phyloP scores from a whole-genome alignment of 2,797 vertebrate species.

The Melopsittacus undulatus region DNA sequence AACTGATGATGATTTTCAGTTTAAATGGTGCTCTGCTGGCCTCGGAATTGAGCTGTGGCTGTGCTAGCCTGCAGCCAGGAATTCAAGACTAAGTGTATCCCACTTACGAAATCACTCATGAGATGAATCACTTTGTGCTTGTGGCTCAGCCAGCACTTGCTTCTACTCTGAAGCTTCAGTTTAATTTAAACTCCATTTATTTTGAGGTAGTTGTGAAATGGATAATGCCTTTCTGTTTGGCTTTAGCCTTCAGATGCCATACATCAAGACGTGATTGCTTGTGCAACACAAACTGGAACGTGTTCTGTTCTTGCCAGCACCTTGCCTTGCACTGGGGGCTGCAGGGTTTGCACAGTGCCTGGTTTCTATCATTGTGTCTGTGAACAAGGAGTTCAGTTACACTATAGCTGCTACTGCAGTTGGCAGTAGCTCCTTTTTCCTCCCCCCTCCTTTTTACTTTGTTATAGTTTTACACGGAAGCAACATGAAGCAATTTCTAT shows the following conservation, averaged over 20 bases:
- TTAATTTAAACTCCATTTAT: neutral
- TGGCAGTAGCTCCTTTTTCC: neutral
- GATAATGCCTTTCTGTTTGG: neutral
- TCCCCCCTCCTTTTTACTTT: neutral
- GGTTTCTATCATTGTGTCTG: neutral
- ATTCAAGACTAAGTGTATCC: neutral
- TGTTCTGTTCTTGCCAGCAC: neutral
- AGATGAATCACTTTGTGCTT: neutral
- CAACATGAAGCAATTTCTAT: neutral
- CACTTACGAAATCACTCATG: neutral
- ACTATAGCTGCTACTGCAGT: neutral
- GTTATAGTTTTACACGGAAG: neutral
- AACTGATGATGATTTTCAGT: neutral
- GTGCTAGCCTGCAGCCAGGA: constrained; percentile 28
- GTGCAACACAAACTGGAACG: neutral
- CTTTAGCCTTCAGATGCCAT: neutral
- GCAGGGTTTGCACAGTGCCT: neutral
- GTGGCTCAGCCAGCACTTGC: constrained; percentile 36
- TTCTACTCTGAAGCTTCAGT: neutral
- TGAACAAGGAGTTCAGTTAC: neutral
- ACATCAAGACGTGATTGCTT: neutral
- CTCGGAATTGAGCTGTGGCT: neutral
- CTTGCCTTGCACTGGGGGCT: rapidly evolving
- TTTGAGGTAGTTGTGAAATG: constrained; percentile 12
- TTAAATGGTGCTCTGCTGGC: neutral